Evolutionary conservation across 2,797 vertebrate species (phyloP), one percentile per base, ranked within the genome.

Genomic region (Xenopus petersii): DNA sequence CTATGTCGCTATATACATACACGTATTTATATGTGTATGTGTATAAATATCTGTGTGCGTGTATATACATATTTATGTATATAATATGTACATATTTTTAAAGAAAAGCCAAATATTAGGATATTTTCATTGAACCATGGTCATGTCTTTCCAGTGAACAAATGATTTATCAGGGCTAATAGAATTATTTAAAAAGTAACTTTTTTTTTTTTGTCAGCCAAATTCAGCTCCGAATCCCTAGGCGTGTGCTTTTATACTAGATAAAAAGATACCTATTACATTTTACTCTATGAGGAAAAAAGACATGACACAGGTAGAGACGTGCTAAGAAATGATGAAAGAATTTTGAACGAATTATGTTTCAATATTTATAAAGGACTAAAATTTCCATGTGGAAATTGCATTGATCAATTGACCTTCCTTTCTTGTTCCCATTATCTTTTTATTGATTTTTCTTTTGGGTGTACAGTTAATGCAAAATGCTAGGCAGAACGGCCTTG

Each of bases 41-140:
- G 68, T 64, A 73, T 33, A 66, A 10, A 58, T 61, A 72, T 72
- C 24, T 67, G 58, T 70, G 58, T 69, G 73, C 67, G 73, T 75
- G 55, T 75, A 65, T 75, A 77, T 73, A 77, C 36, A 77, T 68
- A 73, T 63, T 72, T 62, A 73, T 77, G 64, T 69, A 70, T 76
- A 76, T 73, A 64, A 70, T 76, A 71, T 70, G 60, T 69, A 79
- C 65, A 79, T 79, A 69, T 73, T 59, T 48, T 54, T 13, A 79
- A 42, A 42, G 36, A 56, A 70, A 67, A 78, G 75, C 70, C 76
- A 79, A 79, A 79, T 79, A 79, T 74, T 60, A 69, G 56, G 60
- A 64, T 24, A 58, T 65, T 42, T 58, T 75, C 55, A 65, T 75
- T 42, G 54, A 67, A 49, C 11, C 36, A 62, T 61, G 51, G 24